A percentile compares a stretch with the other conserved stretches of the same genome.
Evolutionary conservation across 1,140 invertebrate genomes (phyloP).

Genomic region (Caenorhabditis brenneri): DNA sequence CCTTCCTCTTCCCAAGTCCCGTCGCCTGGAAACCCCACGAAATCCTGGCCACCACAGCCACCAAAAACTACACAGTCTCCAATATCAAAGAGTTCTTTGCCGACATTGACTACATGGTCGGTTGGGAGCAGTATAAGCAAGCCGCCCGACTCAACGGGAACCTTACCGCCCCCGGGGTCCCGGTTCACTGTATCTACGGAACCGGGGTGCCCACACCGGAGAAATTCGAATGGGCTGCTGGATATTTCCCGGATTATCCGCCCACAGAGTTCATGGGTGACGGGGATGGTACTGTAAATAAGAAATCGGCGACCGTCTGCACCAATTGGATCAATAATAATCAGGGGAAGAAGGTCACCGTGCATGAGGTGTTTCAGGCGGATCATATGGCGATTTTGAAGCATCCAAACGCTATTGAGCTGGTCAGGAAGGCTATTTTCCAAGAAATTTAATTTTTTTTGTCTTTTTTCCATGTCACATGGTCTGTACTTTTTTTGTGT

Average conservation of each 20-base stretch:
- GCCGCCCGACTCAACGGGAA: slow-evolving; percentile 47
- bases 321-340: slow-evolving; percentile 45
- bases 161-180: slow-evolving; percentile 62
- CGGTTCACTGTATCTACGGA: slow-evolving; percentile 60
- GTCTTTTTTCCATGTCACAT: too few species aligned
- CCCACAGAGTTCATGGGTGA: slow-evolving; percentile 82
- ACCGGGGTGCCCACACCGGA: slow-evolving; percentile 64
- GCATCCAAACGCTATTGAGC: slow-evolving; percentile 44
- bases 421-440: slow-evolving; percentile 46
- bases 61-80: slow-evolving; percentile 83
- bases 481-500: too few species aligned
- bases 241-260: slow-evolving; percentile 75
- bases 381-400: slow-evolving; percentile 50
- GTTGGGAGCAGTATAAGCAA: slow-evolving; percentile 63
- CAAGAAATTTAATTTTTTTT: slow-evolving; percentile 13
- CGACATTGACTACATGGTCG: slow-evolving; percentile 70
- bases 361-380: slow-evolving; percentile 41
- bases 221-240: slow-evolving; percentile 62
- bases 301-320: slow-evolving; percentile 26
- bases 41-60: slow-evolving; percentile 79
- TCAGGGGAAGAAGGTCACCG: slow-evolving; percentile 23
- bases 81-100: slow-evolving; percentile 85
- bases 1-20: slow-evolving; percentile 87
- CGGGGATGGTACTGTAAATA: slow-evolving; percentile 84
- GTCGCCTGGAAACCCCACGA: slow-evolving; percentile 85